phyloP scores from a whole-genome alignment of 2,888 invertebrate species.

The Bombylius discolor region DNA sequence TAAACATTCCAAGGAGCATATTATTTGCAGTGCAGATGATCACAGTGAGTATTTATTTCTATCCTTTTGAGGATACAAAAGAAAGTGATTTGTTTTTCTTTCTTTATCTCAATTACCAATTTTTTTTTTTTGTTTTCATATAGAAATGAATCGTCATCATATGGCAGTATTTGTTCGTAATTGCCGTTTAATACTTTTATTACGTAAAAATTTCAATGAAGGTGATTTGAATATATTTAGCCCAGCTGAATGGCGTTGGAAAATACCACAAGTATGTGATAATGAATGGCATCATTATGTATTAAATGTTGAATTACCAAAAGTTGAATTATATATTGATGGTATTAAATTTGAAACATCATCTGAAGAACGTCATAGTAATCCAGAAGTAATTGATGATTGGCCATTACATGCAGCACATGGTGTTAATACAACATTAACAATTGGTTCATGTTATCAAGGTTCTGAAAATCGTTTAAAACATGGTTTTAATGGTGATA shows the following conservation, averaged over 20 bases:
- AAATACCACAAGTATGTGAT: constrained; percentile 89
- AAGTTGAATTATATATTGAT: constrained; percentile 78
- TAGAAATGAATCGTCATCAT: constrained; percentile 98
- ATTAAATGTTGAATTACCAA: constrained; percentile 82
- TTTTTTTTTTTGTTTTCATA: constrained; percentile 16
- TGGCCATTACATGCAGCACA: constrained; percentile 97
- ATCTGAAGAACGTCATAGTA: constrained; percentile 45
- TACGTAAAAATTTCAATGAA: constrained; percentile 82
- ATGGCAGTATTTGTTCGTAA: constrained; percentile 95
- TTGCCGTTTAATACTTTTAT: constrained; percentile 85
- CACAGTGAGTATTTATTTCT: constrained; percentile 57
- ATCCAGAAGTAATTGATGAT: constrained; percentile 96
- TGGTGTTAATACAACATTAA: constrained; percentile 83
- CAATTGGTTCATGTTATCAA: constrained; percentile 97
- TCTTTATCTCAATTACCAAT: neutral
- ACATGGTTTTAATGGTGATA: constrained; percentile 45
- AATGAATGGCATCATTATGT: constrained; percentile 99
- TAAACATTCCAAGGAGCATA: constrained; percentile 89
- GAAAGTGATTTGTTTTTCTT: neutral
- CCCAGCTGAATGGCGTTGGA: constrained; percentile 99
- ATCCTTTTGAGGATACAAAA: neutral
- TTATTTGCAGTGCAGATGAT: constrained; percentile 93
- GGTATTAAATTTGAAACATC: constrained; percentile 46
- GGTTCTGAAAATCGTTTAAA: constrained; percentile 83
- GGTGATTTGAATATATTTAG: constrained; percentile 88